phyloP scores from a whole-genome alignment of 1,140 invertebrate species.

The Nebria ingens region DNA sequence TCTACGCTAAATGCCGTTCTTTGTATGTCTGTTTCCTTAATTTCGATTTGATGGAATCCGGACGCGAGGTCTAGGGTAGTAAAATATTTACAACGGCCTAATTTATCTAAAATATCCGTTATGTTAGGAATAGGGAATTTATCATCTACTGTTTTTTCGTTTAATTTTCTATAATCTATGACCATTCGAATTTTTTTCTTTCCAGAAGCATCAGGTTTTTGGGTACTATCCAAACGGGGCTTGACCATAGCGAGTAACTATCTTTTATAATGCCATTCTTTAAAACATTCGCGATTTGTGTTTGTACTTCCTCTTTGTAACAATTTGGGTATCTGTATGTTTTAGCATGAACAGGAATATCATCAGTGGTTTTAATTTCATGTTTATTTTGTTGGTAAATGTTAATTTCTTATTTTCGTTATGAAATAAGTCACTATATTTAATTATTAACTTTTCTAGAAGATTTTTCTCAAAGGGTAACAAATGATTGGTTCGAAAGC shows the following conservation, averaged over 20 bases:
- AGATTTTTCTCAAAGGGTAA: no score
- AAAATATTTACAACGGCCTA: constrained; percentile 33
- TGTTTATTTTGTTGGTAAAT: background rate
- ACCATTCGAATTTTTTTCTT: constrained; percentile 29
- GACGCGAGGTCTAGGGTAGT: constrained; percentile 34
- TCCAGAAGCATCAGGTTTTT: constrained; percentile 17
- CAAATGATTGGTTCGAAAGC: no score
- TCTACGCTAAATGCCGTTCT: constrained; percentile 38
- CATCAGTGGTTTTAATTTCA: constrained; percentile 1
- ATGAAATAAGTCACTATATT: no score
- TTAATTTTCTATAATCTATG: constrained; percentile 29
- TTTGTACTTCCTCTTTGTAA: background rate
- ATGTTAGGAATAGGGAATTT: constrained; percentile 40
- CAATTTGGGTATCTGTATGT: background rate
- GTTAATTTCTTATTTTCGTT: background rate
- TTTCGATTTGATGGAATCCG: constrained; percentile 41
- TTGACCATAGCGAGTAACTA: background rate
- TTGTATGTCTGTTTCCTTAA: constrained; percentile 27
- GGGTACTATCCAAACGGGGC: background rate
- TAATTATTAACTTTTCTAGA: no score
- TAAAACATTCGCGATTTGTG: background rate
- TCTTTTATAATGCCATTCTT: constrained; percentile 11
- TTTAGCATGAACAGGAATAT: background rate
- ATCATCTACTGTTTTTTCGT: constrained; percentile 32
- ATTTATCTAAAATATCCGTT: constrained; percentile 34